Base-by-base conservation (phyloP, 2,113 vertebrate genomes). In the Chionis minor region DNA sequence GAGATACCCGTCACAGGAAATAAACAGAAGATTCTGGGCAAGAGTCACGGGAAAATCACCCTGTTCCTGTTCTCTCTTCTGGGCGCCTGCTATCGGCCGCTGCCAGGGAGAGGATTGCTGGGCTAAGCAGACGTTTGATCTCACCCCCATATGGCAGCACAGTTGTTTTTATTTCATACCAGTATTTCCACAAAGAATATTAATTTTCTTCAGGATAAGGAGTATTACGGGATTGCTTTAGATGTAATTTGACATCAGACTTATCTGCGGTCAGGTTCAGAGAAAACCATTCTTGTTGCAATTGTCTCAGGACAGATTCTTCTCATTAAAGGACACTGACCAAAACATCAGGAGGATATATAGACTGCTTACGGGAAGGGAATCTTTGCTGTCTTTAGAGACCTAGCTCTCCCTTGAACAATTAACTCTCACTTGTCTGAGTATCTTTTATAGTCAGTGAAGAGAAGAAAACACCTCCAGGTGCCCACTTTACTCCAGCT, bases 141-240 rank as follows among this genome's bases (percentile, higher is more conserved):
- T 71, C n/a, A 54, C 14, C 52, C 21, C 12, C 2, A 0, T 21
- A 33, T 1, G 30, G 62, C 56, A 71, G n/a, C 55, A 75, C 0
- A 0, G 22, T 22, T 38, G 11, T 19, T 63, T 84, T 66, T 27
- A 51, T 23, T 71, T 89, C 59, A 62, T 44, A 28, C 32, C 21
- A 18, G 17, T 45, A 67, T 77, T 81, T 61, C 77, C 38, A 66
- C 52, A 88, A 71, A 44, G 21, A 86, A 33, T 38, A 62, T 19
- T 79, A 5, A 56, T 44, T 30, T 84, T 56, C 12, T 8, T 61
- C 11, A 18, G 40, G 13, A 40, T 33, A 77, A 30, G 27, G 45
- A 62, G 40, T 33, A 58, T 26, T 42, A 33, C 10, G 27, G 0
- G 5, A 61, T 35, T 51, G 32, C 19, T 66, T 65, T 44, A 72